Base-by-base conservation (phyloP, 2,797 vertebrate species). In the Takifugu rubripes region DNA sequence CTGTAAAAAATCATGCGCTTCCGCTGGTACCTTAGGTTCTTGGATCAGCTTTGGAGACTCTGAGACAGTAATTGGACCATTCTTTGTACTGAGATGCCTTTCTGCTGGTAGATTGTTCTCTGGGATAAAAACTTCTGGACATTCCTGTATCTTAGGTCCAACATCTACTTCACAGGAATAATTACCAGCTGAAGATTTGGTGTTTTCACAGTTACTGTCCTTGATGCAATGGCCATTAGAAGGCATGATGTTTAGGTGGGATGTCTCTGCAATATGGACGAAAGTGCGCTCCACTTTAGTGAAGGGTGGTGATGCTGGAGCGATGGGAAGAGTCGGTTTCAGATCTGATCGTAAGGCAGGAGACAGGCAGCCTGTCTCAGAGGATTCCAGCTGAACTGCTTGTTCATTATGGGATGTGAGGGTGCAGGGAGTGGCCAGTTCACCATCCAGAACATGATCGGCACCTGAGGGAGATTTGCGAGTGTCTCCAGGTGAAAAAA, bases 251-350 rank as follows among this genome's bases (percentile, higher is more conserved):
- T 99, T 99, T 11, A 96, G 88, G 84, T 98, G 97, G 12, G 94
- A 94, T 53, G 95, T 98, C 89, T 99, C 97, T 0, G 96, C 95
- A 11, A 99, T 98, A 61, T 98, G 97, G 71, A 98, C 84, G 70
- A 99, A 99, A 1, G 97, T 99, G 80, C 92, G 94, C 83, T 99
- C 97, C 0, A 99, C 95, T 92, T 97, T 98, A 88, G 95, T 96
- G 82, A 99, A 96, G 11, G 95, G 95, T 15, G 96, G 96, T 49
- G 97, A 92, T 17, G 93, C 86, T 0, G 91, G 83, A 60, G 92
- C 90, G 0, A 91, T 77, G 56, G 88, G 45, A 0, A 85, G 86
- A 16, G 83, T 75, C 2, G 93, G 93, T 74, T 93, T 93, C 68
- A 93, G 77, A 77, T 96, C 94, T 3, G 93, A 94, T 75, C 94